Base-by-base conservation (phyloP, 2,888 invertebrate species). In the Nasonia oneida region DNA sequence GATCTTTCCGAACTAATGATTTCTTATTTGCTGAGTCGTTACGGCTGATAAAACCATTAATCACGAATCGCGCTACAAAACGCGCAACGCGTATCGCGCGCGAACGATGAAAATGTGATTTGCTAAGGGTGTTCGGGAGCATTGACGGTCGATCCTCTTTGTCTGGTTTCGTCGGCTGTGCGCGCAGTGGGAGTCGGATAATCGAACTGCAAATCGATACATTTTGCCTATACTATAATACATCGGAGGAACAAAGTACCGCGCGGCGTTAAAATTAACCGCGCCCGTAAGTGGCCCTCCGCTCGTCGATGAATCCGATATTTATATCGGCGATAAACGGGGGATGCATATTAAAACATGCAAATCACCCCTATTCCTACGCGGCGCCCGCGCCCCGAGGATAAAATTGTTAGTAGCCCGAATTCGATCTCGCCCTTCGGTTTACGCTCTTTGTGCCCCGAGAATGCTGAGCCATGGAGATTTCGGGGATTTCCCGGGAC, bases 321-420 rank as follows among this genome's bases (percentile, higher is more conserved):
- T 90, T 90, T 90, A 90, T 90, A 90, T 89, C 87, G 88, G 81
- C 88, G 89, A 90, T 89, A 89, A 90, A 90, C 87, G 88, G 86
- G 82, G 87, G 88, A 89, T 89, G 89, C 89, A 89, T 90, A 89
- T 89, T 89, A 89, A 90, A 90, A 89, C 88, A 89, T 90, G 89
- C 88, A 90, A 90, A 90, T 90, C 80, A 84, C 74, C 73, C 29
- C 1, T 29, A 29, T 29, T 39, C 84, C 29, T 50, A 1, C 73
- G 2, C 42, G 10, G 23, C 8, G 18, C 15, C 53, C 15, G 18
- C 23, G 14, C 67, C 67, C 64, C 29, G 29, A 29, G 64, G 64
- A 71, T 79, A 14, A 50, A 79, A 80, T 42, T 37, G 42, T 33
- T 64, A 64, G 29, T 29, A 42, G 15, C 33, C 8, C 8, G 29